Base-by-base conservation (phyloP, 2,797 vertebrate species). In the Brachymystax lenok region DNA sequence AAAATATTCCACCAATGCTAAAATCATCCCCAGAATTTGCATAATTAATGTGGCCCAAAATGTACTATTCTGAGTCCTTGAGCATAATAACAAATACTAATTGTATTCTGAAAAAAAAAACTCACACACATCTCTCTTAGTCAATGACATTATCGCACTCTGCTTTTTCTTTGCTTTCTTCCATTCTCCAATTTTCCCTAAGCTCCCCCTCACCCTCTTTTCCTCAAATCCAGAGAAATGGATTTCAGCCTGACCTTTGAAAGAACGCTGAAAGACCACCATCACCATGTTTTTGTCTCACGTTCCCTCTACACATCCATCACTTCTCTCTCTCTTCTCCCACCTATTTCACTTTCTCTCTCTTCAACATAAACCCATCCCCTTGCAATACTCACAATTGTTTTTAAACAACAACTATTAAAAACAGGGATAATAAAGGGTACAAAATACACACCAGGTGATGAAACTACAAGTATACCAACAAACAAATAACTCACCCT, bases 401-500 rank as follows among this genome's bases (percentile, higher is more conserved):
- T 12, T 40, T 46, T 46, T 3, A 10, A 8, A 46, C 10, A 46
- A 46, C 40, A 46, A 12, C 40, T 10, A 46, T 46, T 3, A 12
- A 46, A 12, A 46, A 46, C 8, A 46, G 10, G 40, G 40, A 46
- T 12, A 46, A 2, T 46, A 46, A 10, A 46, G 40, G 40, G 40
- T 46, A 46, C 10, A 10, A 0, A 46, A 12, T 12, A 12, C 40
- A 46, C 8, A 10, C 8, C 59, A 24, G 59, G 59, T 24, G 7
- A 24, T 3, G 1, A 61, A 61, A 61, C 12, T 21, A 24, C 3
- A 33, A 16, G n/a, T 51, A 19, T 12, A 10, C 72, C 12, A 17
- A 59, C 28, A n/a, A 59, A 16, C 6, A 52, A 2, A 19, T 4
- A 54, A 64, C 95, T 95, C 95, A 99, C 98, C 98, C 96, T 99